Evolutionary conservation across 1,140 invertebrate genomes (phyloP), one percentile per base, ranked within the genome.

Genomic region (Octopus bimaculoides): DNA sequence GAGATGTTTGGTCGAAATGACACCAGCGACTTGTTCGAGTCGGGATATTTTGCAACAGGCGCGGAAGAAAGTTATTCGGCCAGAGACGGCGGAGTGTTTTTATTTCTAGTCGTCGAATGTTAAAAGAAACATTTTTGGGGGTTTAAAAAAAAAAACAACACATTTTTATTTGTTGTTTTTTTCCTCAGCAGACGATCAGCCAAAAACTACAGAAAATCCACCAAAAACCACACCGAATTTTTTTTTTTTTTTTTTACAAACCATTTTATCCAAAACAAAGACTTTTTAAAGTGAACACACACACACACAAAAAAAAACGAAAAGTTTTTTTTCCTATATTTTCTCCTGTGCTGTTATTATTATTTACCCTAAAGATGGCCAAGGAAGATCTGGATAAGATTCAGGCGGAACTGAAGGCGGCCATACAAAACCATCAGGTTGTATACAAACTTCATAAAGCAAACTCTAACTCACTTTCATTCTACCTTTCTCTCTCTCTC

Each of bases 401-500:
- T 74, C 87, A 88, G 80, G 81, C 82, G 12, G 87, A 90, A 82
- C 83, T 90, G 78, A 89, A 87, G 85, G 79, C 84, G 61, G 87
- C 89, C n/a, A 89, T 89, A 69, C 87, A 88, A 84, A 89, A 85
- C 84, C 89, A 90, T 84, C 89, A 90, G 89, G 89, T 90, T 84
- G 84, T 71, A 71, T 71, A 81, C 61, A 81, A 80, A 80, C 76
- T 81, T 83, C 81, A 81, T 78, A 76, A 61, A 61, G 9, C 17
- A 61, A 61, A 61, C 56, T 17, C 56, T 8, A 61, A 61, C 56
- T 61, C 7, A 61, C 20, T 5, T 69, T 69, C 20, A n/a, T 69
- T 5, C 20, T 69, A 5, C 4, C 20, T 69, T 69, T 71, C 5
- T 12, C 5, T 71, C 26, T 9, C 26, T 71, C 26, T 4, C 9